Percentiles rank a stretch among this genome's conserved stretches.
Conservation (phyloP, 1,140 invertebrate genomes). For the Tribolium castaneum region DNA sequence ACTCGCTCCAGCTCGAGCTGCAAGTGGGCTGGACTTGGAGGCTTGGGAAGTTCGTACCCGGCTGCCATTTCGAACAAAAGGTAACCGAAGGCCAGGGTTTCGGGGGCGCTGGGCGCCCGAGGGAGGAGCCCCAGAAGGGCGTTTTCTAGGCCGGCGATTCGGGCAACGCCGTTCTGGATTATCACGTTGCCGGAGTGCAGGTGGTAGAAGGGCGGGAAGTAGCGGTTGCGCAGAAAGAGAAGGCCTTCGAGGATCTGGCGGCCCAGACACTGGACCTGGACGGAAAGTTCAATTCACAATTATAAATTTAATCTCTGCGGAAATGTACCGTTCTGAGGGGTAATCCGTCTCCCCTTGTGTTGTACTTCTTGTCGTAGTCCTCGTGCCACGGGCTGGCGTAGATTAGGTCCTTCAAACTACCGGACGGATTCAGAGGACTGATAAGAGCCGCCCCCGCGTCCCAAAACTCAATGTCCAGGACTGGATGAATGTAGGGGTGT, state of each 20-base stretch:
- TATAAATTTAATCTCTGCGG: too few species aligned
- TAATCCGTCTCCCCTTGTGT: slow-evolving; percentile 54
- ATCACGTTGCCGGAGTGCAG: slow-evolving; percentile 90
- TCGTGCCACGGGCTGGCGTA: slow-evolving; percentile 66
- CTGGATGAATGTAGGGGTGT: slow-evolving; percentile 92
- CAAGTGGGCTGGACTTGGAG: slow-evolving; percentile 78
- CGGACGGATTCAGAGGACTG: slow-evolving; percentile 83
- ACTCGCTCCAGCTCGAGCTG: slow-evolving; percentile 78
- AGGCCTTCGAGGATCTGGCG: slow-evolving; percentile 89
- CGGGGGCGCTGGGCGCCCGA: slow-evolving; percentile 72
- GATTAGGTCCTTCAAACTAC: slow-evolving; percentile 90
- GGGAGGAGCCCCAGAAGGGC: slow-evolving; percentile 83
- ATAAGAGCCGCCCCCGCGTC: slow-evolving; percentile 75
- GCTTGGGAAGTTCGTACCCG: slow-evolving; percentile 80
- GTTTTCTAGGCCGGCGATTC: slow-evolving; percentile 85
- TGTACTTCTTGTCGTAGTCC: slow-evolving; percentile 57
- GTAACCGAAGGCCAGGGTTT: slow-evolving; percentile 82
- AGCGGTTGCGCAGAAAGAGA: slow-evolving; percentile 86
- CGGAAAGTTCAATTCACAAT: too few species aligned
- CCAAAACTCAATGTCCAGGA: slow-evolving; percentile 81
- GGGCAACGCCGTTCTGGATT: slow-evolving; percentile 88
- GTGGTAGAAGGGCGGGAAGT: slow-evolving; percentile 87
- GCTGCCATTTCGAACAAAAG: slow-evolving; percentile 92
- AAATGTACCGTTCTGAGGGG: slow-evolving; percentile 55
- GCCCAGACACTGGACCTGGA: slow-evolving; percentile 85